Percentiles rank a stretch among this genome's conserved stretches.
phyloP scores from a whole-genome alignment of 2,797 vertebrate species.

The Rhinoraja longicauda region DNA sequence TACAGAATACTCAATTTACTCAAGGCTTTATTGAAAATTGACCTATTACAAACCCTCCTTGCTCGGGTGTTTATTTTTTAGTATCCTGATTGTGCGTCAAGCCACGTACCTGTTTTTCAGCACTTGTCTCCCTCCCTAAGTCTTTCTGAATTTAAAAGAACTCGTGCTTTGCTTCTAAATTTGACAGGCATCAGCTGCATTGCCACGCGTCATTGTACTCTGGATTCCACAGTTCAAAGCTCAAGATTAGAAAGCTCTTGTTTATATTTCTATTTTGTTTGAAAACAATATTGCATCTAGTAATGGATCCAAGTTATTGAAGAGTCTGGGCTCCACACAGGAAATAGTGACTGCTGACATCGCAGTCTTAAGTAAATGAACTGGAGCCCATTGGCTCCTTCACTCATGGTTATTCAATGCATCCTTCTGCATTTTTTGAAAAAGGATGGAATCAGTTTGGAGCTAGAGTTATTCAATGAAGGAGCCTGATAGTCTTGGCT shows the following conservation, averaged over 20 bases:
- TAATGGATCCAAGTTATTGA: conserved; percentile 4
- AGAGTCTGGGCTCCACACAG: background rate
- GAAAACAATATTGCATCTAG: background rate
- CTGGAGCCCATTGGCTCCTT: background rate
- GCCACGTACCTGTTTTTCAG: background rate
- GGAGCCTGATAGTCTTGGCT: background rate
- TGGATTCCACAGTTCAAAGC: conserved; percentile 17
- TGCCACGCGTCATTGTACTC: background rate
- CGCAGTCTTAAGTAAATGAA: background rate
- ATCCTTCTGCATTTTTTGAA: conserved; percentile 24
- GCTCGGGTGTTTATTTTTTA: conserved; percentile 2
- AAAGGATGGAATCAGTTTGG: conserved; percentile 36
- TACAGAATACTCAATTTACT: background rate
- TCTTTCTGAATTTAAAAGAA: conserved; percentile 24
- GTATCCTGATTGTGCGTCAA: background rate
- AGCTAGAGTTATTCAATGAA: conserved; percentile 4
- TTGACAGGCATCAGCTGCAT: conserved; percentile 16
- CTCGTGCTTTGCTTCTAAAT: background rate
- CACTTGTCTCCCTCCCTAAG: background rate
- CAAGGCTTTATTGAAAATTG: background rate
- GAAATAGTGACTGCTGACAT: conserved; percentile 8
- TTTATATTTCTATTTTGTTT: background rate
- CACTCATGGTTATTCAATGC: background rate
- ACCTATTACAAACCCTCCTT: background rate
- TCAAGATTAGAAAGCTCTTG: background rate